Evolutionary conservation across 2,797 vertebrate species (phyloP).

Genomic region (Eremophila alpestris): DNA sequence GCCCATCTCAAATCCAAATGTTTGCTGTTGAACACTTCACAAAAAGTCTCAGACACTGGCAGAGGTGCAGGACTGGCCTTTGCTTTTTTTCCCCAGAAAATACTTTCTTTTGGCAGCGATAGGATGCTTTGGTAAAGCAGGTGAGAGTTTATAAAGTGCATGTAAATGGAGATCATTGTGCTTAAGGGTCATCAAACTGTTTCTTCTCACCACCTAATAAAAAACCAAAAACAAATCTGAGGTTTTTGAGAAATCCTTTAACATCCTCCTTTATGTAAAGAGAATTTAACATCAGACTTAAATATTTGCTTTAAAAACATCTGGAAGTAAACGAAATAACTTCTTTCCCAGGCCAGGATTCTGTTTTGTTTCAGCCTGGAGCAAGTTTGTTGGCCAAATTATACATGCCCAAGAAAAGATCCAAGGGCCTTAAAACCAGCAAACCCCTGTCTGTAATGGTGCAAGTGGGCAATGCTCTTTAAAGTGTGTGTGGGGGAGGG

Average conservation of each 20-base stretch:
- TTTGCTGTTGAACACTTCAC: neutral
- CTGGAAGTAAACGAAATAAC: slow-evolving; percentile 17
- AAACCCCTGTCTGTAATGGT: neutral
- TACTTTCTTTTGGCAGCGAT: neutral
- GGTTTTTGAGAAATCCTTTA: slow-evolving; percentile 19
- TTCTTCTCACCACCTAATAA: slow-evolving; percentile 20
- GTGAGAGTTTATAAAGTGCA: slow-evolving; percentile 8
- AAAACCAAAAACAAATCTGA: slow-evolving; percentile 6
- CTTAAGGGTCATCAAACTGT: neutral
- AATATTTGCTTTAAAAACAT: slow-evolving; percentile 43
- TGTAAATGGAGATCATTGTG: slow-evolving; percentile 14
- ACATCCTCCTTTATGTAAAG: neutral
- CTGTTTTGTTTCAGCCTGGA: slow-evolving; percentile 1
- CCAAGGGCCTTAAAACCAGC: neutral
- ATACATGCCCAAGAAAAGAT: neutral
- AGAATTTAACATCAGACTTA: slow-evolving; percentile 47
- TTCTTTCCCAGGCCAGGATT: neutral
- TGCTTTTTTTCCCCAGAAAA: neutral
- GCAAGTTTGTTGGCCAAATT: slow-evolving; percentile 25
- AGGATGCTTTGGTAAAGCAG: slow-evolving; percentile 1
- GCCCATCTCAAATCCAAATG: neutral
- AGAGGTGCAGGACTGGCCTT: neutral
- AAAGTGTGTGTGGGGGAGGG: neutral
- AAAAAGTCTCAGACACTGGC: neutral
- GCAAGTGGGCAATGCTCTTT: slow-evolving; percentile 36